Evolutionary conservation across 2,113 vertebrate genomes (phyloP), one percentile per base, ranked within the genome.

Genomic region (Tyto alba): DNA sequence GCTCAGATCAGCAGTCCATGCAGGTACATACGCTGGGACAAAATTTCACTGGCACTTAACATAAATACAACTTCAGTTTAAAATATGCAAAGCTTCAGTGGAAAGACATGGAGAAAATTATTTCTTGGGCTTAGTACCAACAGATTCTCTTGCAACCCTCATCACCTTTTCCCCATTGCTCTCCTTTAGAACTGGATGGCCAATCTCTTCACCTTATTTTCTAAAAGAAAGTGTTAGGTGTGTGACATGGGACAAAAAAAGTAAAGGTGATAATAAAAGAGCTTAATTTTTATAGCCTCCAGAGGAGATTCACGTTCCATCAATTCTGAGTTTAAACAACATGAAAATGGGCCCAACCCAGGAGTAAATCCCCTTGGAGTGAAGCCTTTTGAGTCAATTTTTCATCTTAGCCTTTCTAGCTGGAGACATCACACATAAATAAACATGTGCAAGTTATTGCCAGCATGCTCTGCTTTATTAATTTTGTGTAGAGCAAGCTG

Each of bases 401-500:
- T 97, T 97, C 96, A 94, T 95, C 94, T 93, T 91, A 95, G 95
- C 92, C 91, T 93, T 96, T 95, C 96, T 91, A 91, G 94, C 90
- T 67, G 83, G 88, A 96, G 96, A 97, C 93, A 91, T 90, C 89
- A 50, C 93, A 92, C 93, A 97, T 94, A 97, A 97, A 97, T 92
- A 97, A 97, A 97, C 96, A 97, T 94, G 91, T 96, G 95, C 93
- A 91, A 94, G 95, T 96, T 94, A 96, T 90, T 95, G 95, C 94
- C 95, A 93, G 92, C 91, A 94, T 89, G 94, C 91, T 95, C 96
- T 92, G 93, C 96, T 97, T 97, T 97, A 97, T 97, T 97, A 97
- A 97, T 97, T 97, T 98, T 95, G 95, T 97, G 96, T 96, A 97
- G 93, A 95, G 96, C 96, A 97, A 95, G 94, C 91, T 96, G 96